Evolutionary conservation across 35 echinoderm and acorn worm genomes (phyloP).

Genomic region (Patiria miniata): DNA sequence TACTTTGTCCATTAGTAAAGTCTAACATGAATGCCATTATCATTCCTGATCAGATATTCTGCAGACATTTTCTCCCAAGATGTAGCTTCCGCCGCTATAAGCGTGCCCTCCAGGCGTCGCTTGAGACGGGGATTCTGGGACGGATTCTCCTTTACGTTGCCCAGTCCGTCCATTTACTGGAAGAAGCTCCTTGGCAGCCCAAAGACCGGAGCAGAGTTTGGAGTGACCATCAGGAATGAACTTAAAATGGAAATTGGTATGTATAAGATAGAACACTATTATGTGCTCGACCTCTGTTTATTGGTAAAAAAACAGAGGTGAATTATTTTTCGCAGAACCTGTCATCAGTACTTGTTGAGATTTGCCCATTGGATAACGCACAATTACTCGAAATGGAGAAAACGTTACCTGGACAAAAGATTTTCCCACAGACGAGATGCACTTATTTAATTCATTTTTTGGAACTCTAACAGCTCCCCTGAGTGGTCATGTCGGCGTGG

Average conservation of each 20-base stretch:
- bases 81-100: background rate
- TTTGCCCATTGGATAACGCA: too few species aligned
- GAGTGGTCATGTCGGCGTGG: background rate
- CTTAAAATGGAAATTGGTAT: conserved; percentile 17
- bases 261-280: too few species aligned
- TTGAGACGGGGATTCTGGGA: conserved; percentile 21
- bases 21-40: background rate
- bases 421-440: too few species aligned
- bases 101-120: background rate
- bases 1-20: background rate
- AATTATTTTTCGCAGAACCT: too few species aligned
- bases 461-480: background rate
- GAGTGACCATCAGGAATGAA: conserved; percentile 3
- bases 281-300: too few species aligned
- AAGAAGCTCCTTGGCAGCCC: background rate
- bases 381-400: too few species aligned
- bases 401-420: too few species aligned
- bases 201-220: background rate
- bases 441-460: background rate
- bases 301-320: too few species aligned
- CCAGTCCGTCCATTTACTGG: conserved; percentile 18
- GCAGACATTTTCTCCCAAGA: background rate
- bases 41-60: background rate
- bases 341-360: too few species aligned
- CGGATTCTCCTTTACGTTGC: background rate